A percentile compares a stretch with the other conserved stretches of the same genome.
These are phyloP conservation scores for Apostichopus japonicus DNA, from an alignment of 35 echinoderm and acorn worm species.

Conservation along the genomic window DNA sequence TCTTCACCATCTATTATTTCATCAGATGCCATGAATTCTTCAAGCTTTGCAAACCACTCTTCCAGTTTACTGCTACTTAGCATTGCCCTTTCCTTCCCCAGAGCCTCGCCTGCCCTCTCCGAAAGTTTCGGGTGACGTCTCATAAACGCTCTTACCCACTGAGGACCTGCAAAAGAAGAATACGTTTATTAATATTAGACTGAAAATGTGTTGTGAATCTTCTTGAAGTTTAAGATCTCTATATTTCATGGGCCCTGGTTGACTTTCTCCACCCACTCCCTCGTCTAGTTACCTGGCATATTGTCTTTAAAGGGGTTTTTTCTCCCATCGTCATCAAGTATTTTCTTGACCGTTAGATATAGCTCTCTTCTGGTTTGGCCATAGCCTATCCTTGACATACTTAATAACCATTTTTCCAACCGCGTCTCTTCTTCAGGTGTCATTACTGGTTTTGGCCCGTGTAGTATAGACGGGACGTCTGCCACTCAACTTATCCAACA, in stretches of 20 bases:
- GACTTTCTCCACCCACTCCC: too few species aligned
- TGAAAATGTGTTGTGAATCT: too few species aligned
- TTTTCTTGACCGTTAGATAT: slow-evolving; percentile 5
- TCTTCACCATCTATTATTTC: neutral
- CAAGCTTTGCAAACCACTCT: neutral
- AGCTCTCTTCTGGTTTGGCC: neutral
- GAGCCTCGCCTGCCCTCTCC: neutral
- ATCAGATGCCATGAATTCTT: neutral
- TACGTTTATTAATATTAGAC: too few species aligned
- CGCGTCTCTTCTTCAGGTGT: neutral
- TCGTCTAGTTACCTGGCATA: too few species aligned
- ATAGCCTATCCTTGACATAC: neutral
- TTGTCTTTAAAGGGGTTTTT: slow-evolving; percentile 30
- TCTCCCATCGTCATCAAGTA: slow-evolving; percentile 35
- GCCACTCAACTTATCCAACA: neutral
- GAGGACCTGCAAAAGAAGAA: too few species aligned
- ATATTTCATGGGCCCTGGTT: too few species aligned
- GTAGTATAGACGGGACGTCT: neutral
- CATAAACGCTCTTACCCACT: too few species aligned
- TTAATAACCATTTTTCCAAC: neutral
- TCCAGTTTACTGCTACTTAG: neutral
- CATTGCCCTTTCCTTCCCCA: neutral
- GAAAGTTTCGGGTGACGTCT: too few species aligned
- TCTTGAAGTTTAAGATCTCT: too few species aligned
- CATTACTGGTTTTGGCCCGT: neutral